A percentile compares a stretch with the other conserved stretches of the same genome.
These are phyloP conservation scores for Temnothorax longispinosus DNA, from an alignment of 1,140 invertebrate species.

Conservation along the genomic window DNA sequence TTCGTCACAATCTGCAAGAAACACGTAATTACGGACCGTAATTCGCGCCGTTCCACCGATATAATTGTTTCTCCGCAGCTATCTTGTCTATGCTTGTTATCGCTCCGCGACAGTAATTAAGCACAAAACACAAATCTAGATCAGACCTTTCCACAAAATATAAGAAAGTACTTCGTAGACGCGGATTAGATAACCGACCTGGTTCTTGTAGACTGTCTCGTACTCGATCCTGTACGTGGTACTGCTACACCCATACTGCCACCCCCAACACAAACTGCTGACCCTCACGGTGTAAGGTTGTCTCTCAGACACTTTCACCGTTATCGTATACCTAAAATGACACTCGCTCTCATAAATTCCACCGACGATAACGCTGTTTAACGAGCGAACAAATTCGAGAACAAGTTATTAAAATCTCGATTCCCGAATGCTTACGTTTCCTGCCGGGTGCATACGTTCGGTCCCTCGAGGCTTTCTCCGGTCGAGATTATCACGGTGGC, in stretches of 20 bases:
- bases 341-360: no score
- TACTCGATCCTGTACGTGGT: conserved; percentile 93
- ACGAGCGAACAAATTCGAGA: no score
- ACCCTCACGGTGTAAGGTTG: conserved; percentile 93
- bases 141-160: neutral
- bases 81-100: neutral
- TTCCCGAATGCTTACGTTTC: conserved; percentile 72
- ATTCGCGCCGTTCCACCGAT: neutral
- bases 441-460: conserved; percentile 82
- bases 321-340: conserved; percentile 89
- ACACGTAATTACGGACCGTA: neutral
- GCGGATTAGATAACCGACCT: conserved; percentile 80
- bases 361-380: no score
- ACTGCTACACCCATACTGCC: no score
- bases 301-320: conserved; percentile 91
- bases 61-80: conserved; percentile 4
- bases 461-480: conserved; percentile 77
- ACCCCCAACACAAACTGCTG: no score
- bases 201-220: conserved; percentile 89
- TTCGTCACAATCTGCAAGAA: conserved; percentile 89
- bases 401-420: neutral
- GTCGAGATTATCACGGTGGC: conserved; percentile 32
- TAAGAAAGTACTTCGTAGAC: neutral
- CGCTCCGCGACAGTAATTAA: neutral
- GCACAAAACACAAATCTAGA: neutral